Conservation (phyloP, 2,888 invertebrate genomes). For the Cosmia trapezina region DNA sequence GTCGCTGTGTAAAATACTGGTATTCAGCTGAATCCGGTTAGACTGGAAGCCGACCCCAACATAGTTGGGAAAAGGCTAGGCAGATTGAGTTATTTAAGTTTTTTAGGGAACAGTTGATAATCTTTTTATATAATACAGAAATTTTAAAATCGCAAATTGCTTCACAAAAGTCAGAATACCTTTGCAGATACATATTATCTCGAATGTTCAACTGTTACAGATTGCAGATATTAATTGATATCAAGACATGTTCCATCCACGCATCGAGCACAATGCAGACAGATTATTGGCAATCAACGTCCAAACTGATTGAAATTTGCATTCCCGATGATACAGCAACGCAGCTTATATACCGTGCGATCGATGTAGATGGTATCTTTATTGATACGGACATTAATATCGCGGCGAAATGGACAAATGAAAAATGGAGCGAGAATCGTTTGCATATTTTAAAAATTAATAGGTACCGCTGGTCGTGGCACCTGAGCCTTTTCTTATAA, state of each 20-base stretch:
- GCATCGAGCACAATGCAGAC: slow-evolving; percentile 34
- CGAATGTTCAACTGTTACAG: neutral
- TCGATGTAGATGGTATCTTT: slow-evolving; percentile 11
- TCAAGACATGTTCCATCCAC: slow-evolving; percentile 25
- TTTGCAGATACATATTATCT: neutral
- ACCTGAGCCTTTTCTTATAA: slow-evolving; percentile 13
- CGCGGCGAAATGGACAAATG: slow-evolving; percentile 11
- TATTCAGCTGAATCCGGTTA: too few relatives aligned
- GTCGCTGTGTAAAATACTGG: too few relatives aligned
- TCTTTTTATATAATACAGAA: too few relatives aligned
- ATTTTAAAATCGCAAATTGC: neutral
- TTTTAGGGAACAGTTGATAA: too few relatives aligned
- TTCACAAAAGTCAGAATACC: neutral
- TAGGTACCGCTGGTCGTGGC: neutral
- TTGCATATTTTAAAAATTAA: slow-evolving; percentile 30
- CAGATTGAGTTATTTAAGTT: too few relatives aligned
- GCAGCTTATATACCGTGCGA: neutral
- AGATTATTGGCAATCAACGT: slow-evolving; percentile 66
- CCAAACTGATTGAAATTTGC: slow-evolving; percentile 61
- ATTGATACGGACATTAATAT: slow-evolving; percentile 29
- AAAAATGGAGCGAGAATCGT: slow-evolving; percentile 23
- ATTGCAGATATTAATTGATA: slow-evolving; percentile 47
- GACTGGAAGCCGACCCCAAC: too few relatives aligned
- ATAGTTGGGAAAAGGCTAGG: too few relatives aligned
- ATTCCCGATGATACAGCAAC: slow-evolving; percentile 36